Evolutionary conservation across 1,140 invertebrate species (phyloP).

Genomic region (Chrysoperla carnea): DNA sequence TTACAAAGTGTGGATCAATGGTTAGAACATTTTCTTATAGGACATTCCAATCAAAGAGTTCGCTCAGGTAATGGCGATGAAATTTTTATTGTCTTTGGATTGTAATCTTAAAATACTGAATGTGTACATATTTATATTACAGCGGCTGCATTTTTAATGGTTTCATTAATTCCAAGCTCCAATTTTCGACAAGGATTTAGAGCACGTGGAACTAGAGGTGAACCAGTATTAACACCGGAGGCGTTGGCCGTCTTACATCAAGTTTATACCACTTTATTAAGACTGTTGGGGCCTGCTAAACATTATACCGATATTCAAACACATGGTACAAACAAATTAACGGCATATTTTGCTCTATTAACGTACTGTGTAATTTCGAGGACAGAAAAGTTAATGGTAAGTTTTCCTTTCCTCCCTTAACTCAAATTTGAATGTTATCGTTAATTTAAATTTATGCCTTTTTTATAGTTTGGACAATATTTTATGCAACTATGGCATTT

Average conservation of each 20-base stretch:
- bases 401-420: slow-evolving; percentile 14
- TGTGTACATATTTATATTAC: too few species aligned
- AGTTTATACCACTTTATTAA: slow-evolving; percentile 61
- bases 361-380: slow-evolving; percentile 78
- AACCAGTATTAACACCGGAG: slow-evolving; percentile 37
- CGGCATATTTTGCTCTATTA: slow-evolving; percentile 79
- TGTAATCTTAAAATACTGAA: too few species aligned
- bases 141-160: slow-evolving; percentile 70
- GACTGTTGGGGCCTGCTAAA: slow-evolving; percentile 60
- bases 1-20: slow-evolving; percentile 71
- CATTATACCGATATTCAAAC: slow-evolving; percentile 69
- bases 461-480: slow-evolving; percentile 62
- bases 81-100: too few species aligned
- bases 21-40: slow-evolving; percentile 78
- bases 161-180: slow-evolving; percentile 73
- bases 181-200: slow-evolving; percentile 76
- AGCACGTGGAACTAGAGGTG: slow-evolving; percentile 24
- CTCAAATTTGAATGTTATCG: slow-evolving; percentile 1
- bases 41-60: slow-evolving; percentile 69
- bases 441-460: slow-evolving; percentile 6
- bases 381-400: slow-evolving; percentile 83
- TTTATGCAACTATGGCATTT: slow-evolving; percentile 83
- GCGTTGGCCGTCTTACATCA: slow-evolving; percentile 67
- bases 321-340: slow-evolving; percentile 80
- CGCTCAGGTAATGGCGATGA: slow-evolving; percentile 43